phyloP scores from a whole-genome alignment of 2,113 vertebrate species.

The Geococcyx californianus region DNA sequence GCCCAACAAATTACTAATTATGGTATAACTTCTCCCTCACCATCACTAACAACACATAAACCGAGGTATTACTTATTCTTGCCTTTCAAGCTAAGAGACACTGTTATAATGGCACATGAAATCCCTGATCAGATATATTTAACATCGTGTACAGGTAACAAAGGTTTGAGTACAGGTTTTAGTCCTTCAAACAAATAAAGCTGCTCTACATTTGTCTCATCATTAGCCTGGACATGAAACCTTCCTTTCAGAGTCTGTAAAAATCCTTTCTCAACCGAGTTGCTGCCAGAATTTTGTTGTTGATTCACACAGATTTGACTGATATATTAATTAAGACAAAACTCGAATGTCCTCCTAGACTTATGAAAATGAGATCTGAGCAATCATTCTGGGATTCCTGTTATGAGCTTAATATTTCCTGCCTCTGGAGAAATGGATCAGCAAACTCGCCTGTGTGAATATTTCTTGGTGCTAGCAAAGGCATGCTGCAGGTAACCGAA shows the following conservation, averaged over 20 bases:
- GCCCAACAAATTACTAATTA: not conserved
- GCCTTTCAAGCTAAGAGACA: not conserved
- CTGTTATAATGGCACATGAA: not conserved
- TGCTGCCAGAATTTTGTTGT: not conserved
- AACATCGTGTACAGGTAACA: not conserved
- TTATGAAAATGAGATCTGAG: not conserved
- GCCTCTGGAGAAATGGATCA: not conserved
- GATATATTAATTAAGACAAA: not conserved
- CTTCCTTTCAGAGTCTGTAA: not conserved
- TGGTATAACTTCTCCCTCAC: not conserved
- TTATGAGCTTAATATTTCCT: not conserved
- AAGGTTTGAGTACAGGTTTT: not conserved
- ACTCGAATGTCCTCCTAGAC: not conserved
- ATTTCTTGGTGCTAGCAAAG: constrained; percentile 8
- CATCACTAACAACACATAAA: not conserved
- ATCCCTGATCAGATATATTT: not conserved
- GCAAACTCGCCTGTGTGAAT: not conserved
- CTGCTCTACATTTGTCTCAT: not conserved
- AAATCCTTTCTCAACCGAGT: not conserved
- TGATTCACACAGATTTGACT: not conserved
- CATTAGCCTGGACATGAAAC: not conserved
- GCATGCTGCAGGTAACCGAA: not conserved
- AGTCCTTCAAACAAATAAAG: not conserved
- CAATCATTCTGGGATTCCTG: not conserved
- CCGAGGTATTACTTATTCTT: not conserved